Percentiles rank a stretch among this genome's conserved stretches.
Conservation (phyloP, 2,113 vertebrate species). For the Tachycineta bicolor region DNA sequence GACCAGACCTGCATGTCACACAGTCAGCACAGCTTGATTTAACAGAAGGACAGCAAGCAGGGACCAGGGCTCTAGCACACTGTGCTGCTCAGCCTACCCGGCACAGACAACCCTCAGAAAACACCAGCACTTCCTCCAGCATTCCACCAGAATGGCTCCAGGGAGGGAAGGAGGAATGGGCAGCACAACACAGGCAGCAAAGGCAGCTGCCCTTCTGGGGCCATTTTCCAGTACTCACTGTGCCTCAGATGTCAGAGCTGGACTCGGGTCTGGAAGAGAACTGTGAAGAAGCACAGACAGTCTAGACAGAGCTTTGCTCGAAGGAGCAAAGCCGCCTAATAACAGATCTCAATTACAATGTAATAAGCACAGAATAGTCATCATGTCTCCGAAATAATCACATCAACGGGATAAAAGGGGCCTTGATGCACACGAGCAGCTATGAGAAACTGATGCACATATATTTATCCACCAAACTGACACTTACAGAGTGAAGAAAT, state of each 20-base stretch:
- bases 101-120: not conserved
- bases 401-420: not conserved
- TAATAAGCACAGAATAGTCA: not conserved
- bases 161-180: fast-evolving
- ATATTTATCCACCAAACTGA: not conserved
- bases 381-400: slow-evolving; percentile 23
- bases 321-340: not conserved
- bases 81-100: not conserved
- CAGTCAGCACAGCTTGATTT: not conserved
- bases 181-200: not conserved
- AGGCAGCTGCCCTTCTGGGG: not conserved
- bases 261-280: not conserved
- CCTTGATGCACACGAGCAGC: not conserved
- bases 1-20: not conserved
- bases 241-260: not conserved
- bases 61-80: fast-evolving
- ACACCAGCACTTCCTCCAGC: not conserved
- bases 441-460: not conserved
- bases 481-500: not conserved
- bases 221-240: not conserved
- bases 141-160: not conserved
- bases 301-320: not conserved
- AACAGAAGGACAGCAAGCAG: not conserved
- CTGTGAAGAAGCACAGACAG: not conserved
- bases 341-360: slow-evolving; percentile 17